Base-by-base conservation (phyloP, 2,113 vertebrate genomes). In the Urocolius indicus region DNA sequence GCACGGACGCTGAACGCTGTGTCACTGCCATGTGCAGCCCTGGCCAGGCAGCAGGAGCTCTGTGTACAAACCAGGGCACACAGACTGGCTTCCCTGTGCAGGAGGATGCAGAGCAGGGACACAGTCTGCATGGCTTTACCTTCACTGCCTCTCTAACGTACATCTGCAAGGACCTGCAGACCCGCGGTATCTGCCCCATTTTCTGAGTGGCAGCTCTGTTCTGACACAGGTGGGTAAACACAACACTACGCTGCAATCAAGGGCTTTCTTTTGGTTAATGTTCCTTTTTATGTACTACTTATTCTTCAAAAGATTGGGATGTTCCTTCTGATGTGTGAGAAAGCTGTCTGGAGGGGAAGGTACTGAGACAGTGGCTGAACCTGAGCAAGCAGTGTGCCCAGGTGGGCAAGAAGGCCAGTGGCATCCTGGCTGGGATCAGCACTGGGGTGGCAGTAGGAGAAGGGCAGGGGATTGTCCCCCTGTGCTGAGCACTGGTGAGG, bases 31-130 rank as follows among this genome's bases (percentile, higher is more conserved):
- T 19, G 7, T 58, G 51, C 16, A 6, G 20, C 21, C 29, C 32
- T 1, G 14, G 13, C 6, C 18, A 1, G 3, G 57, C 45, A 23
- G 49, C 10, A 41, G 14, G 45, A 43, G 0, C 2, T 4, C 49
- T 19, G 48, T 0, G 32, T 2, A 2, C 0, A 4, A 10, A 13
- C 22, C n/a, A 10, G 71, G 29, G 5, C 59, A 3, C n/a, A 11
- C 59, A 32, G 36, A 7, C 9, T 1, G 0, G 10, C 36, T 38
- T 23, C 29, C 52, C 24, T 9, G 2, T 7, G 1, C 11, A 3
- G 20, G 29, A 9, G 29, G 3, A 5, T 2, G 18, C 2, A 6
- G 45, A 22, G n/a, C 36, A 7, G 0, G 9, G 62, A n/a, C 0
- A 1, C 4, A 5, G 26, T 6, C 24, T 11, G 13, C 1, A 4